Evolutionary conservation across 2,113 vertebrate genomes (phyloP), one percentile per base, ranked within the genome.

Genomic region (Coreoperca whiteheadi): DNA sequence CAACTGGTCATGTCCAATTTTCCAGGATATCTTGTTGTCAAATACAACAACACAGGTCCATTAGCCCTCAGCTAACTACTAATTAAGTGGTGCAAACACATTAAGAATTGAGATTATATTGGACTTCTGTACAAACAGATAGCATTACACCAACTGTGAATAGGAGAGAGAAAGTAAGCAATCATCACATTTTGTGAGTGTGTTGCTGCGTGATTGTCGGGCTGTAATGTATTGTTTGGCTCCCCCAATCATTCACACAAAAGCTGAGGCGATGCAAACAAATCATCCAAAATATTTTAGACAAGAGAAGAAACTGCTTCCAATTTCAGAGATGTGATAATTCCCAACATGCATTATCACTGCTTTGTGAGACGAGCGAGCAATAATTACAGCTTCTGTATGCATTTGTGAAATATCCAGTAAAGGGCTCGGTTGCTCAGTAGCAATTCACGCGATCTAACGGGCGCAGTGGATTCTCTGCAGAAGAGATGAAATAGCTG

Each of bases 201-300:
- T 48, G 61, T 16, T 57, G 23, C 74, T 53, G 21, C 57, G 28
- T 57, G 21, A 43, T 48, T 16, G 64, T 61, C 50, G 41, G n/a
- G 72, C 68, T 77, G 65, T 2, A 65, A 53, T 53, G 2, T 65
- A 43, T 0, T 50, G 0, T 50, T 74, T 37, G 20, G 1, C 2
- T 37, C 79, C 28, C 10, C 8, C 18, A 67, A 4, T 69, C 53
- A 70, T 61, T 69, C 32, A 6, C 41, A 77, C 56, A 56, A 69
- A 81, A 76, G 64, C 56, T 48, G 0, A 28, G 25, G 16, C 48
- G 9, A 81, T 25, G 8, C 48, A 59, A 77, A 76, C 59, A 61
- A 86, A 82, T 77, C 16, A 37, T 56, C 6, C 28, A 66, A 28
- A 41, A 39, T 68, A 63, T 67, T 75, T 56, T 14, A 39, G 41